Conservation (phyloP, 2,113 vertebrate species). For the Hippocampus zosterae region DNA sequence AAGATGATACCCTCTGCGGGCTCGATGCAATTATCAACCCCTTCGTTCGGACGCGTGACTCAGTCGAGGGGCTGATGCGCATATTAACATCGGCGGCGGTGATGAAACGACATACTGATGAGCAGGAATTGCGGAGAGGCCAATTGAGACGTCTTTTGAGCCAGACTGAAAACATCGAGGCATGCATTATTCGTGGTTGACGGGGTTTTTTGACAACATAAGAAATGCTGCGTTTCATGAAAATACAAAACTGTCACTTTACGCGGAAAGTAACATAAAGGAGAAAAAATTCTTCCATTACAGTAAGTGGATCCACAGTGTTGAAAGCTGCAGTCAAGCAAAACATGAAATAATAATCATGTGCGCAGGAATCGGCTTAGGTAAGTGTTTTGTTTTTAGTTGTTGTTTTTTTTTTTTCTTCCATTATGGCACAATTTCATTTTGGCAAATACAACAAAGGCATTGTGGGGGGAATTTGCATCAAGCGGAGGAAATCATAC, state of each 20-base stretch:
- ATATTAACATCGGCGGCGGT: slow-evolving; percentile 19
- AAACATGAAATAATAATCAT: slow-evolving; percentile 11
- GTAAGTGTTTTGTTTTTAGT: neutral
- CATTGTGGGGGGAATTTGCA: neutral
- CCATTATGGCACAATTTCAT: neutral
- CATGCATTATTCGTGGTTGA: neutral
- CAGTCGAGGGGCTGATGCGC: slow-evolving; percentile 15
- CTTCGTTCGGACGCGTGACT: neutral
- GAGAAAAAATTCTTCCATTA: slow-evolving; percentile 25
- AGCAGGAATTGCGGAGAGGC: slow-evolving; percentile 11
- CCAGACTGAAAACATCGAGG: slow-evolving; percentile 11
- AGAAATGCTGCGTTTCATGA: slow-evolving; percentile 4
- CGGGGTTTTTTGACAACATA: neutral
- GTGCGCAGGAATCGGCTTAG: neutral
- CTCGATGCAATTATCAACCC: neutral
- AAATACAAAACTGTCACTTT: slow-evolving; percentile 28
- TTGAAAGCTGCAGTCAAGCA: slow-evolving; percentile 17
- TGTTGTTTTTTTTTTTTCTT: neutral
- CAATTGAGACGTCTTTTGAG: slow-evolving; percentile 21
- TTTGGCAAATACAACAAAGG: neutral
- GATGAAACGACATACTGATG: slow-evolving; percentile 55
- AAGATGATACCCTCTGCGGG: neutral
- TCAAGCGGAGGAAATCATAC: neutral
- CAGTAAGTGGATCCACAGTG: slow-evolving; percentile 7
- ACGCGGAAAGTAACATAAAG: slow-evolving; percentile 4